phyloP scores from a whole-genome alignment of 2,113 vertebrate species.

The Periophthalmus modestus region DNA sequence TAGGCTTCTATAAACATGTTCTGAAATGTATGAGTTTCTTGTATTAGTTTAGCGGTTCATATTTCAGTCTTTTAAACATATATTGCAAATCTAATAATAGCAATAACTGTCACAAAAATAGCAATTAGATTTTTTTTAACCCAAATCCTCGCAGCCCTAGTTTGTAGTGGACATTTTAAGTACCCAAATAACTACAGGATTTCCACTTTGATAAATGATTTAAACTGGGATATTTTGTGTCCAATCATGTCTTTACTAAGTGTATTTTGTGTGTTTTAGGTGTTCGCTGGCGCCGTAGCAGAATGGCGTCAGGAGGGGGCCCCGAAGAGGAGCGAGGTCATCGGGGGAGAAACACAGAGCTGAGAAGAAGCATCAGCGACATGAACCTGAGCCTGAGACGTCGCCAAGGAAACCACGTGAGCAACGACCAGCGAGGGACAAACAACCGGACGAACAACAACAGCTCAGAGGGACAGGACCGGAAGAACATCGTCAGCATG shows the following conservation, averaged over 20 bases:
- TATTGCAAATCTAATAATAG: too few species aligned
- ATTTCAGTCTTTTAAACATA: too few species aligned
- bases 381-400: slow-evolving; percentile 87
- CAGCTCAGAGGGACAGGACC: slow-evolving; percentile 67
- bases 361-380: slow-evolving; percentile 91
- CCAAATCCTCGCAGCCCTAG: too few species aligned
- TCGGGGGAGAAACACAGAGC: slow-evolving; percentile 82
- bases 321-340: slow-evolving; percentile 75
- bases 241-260: not conserved
- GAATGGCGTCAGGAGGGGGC: slow-evolving; percentile 83
- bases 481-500: slow-evolving; percentile 89
- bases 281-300: slow-evolving; percentile 82
- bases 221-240: too few species aligned
- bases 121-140: too few species aligned
- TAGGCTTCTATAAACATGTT: too few species aligned
- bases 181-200: too few species aligned
- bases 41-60: too few species aligned
- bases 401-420: slow-evolving; percentile 77
- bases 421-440: slow-evolving; percentile 53
- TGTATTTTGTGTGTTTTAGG: slow-evolving; percentile 38
- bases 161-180: too few species aligned
- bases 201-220: too few species aligned
- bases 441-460: slow-evolving; percentile 52
- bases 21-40: too few species aligned
- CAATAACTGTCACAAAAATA: too few species aligned